Percentiles rank a stretch among this genome's conserved stretches.
Evolutionary conservation across 2,888 invertebrate species (phyloP).

Genomic region (Lycia hirtaria): DNA sequence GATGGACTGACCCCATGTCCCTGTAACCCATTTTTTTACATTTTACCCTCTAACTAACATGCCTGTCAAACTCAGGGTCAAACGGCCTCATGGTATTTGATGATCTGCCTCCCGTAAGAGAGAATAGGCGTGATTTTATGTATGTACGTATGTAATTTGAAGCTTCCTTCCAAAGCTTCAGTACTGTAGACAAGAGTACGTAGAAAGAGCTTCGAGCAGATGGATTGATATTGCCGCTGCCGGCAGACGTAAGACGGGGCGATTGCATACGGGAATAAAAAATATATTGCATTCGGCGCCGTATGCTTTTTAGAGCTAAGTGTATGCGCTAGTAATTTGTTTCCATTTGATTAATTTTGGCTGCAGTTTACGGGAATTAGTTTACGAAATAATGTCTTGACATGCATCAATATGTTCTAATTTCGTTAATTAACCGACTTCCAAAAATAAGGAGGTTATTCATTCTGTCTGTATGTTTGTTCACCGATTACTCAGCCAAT

Average conservation of each 20-base stretch:
- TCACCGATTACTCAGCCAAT: no score
- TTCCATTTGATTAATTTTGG: constrained; percentile 20
- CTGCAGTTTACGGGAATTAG: background rate
- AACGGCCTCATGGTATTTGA: no score
- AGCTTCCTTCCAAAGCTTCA: background rate
- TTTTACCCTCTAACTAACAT: no score
- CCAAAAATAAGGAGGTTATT: no score
- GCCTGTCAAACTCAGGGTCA: no score
- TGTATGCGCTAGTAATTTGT: constrained; percentile 25
- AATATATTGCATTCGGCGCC: constrained; percentile 54
- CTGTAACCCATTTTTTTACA: no score
- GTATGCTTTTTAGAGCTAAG: constrained; percentile 34
- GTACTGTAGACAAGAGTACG: background rate
- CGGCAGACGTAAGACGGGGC: constrained; percentile 80
- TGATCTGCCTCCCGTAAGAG: no score
- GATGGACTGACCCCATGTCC: no score
- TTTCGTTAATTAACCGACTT: background rate
- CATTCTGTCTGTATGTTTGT: no score
- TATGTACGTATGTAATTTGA: background rate
- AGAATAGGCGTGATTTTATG: no score
- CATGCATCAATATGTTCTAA: no score
- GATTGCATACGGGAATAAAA: constrained; percentile 77
- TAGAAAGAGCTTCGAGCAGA: constrained; percentile 68
- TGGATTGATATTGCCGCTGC: constrained; percentile 84
- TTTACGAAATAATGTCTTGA: background rate